Conservation (phyloP, 2,888 invertebrate genomes). For the Hermaeophaga mercurialis region DNA sequence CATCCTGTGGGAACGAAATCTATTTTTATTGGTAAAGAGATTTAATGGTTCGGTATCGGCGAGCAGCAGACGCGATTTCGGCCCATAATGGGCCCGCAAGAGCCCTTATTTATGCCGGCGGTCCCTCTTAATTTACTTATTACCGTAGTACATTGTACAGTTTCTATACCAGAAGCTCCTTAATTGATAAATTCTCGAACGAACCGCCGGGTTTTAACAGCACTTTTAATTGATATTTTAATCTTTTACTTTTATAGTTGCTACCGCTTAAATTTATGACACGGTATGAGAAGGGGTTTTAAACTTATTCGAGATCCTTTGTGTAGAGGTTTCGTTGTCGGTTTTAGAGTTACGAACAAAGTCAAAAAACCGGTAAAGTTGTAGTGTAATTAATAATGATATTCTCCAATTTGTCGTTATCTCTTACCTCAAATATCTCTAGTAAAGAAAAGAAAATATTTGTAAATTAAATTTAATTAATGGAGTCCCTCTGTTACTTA, state of each 20-base stretch:
- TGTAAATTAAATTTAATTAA: no score
- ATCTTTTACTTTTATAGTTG: slow-evolving; percentile 32
- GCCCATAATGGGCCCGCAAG: slow-evolving; percentile 37
- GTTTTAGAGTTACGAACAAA: slow-evolving; percentile 1
- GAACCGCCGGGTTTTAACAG: slow-evolving; percentile 20
- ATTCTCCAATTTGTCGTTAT: no score
- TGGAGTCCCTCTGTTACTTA: no score
- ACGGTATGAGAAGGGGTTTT: neutral
- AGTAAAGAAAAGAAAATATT: no score
- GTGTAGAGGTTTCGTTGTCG: slow-evolving; percentile 15
- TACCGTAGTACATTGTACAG: slow-evolving; percentile 36
- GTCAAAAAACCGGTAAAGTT: no score
- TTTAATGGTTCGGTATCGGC: slow-evolving; percentile 48
- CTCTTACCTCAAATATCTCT: no score
- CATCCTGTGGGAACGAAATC: slow-evolving; percentile 29
- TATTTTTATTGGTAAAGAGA: slow-evolving; percentile 46
- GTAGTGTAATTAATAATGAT: no score
- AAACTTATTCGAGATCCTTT: slow-evolving; percentile 15
- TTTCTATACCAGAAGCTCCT: slow-evolving; percentile 37
- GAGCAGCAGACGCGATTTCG: slow-evolving; percentile 44
- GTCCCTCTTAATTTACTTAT: slow-evolving; percentile 45
- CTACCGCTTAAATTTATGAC: slow-evolving; percentile 25
- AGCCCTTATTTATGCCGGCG: slow-evolving; percentile 42
- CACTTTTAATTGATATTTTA: slow-evolving; percentile 38
- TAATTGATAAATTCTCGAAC: slow-evolving; percentile 33